Evolutionary conservation across 2,888 invertebrate species (phyloP).

Genomic region (Leuctra nigra): DNA sequence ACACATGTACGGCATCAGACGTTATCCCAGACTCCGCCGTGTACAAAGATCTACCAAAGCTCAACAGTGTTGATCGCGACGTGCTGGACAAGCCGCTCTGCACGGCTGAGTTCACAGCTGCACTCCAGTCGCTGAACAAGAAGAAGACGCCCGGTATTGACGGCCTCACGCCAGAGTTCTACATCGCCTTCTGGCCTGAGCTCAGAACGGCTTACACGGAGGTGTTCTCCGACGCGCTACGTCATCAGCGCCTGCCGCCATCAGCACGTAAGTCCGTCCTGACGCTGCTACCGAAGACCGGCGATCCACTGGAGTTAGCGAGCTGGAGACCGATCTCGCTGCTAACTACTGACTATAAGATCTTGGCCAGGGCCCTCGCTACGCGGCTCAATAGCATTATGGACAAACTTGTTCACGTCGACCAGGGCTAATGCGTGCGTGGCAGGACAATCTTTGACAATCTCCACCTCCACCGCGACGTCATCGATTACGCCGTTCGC

Average conservation of each 20-base stretch:
- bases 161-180: conserved; percentile 11
- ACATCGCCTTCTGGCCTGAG: conserved; percentile 1
- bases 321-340: conserved; percentile 17
- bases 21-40: too few relatives aligned
- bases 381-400: background rate
- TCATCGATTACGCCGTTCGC: background rate
- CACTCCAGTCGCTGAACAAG: background rate
- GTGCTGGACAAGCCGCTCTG: too few relatives aligned
- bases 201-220: background rate
- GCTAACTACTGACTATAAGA: conserved; percentile 17
- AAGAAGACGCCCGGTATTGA: conserved; percentile 12
- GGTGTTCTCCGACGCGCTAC: background rate
- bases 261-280: background rate
- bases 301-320: conserved; percentile 3
- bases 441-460: conserved; percentile 9
- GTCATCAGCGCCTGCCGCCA: background rate
- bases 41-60: too few relatives aligned
- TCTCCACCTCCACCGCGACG: conserved; percentile 13
- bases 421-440: conserved; percentile 3
- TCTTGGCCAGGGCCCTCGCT: conserved; percentile 5
- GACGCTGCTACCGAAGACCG: background rate
- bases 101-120: background rate
- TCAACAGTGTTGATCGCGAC: too few relatives aligned
- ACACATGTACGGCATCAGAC: too few relatives aligned
- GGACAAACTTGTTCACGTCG: conserved; percentile 5